Percentiles rank a stretch among this genome's conserved stretches.
Conservation (phyloP, 2,113 vertebrate species). For the Phalacrocorax aristotelis region DNA sequence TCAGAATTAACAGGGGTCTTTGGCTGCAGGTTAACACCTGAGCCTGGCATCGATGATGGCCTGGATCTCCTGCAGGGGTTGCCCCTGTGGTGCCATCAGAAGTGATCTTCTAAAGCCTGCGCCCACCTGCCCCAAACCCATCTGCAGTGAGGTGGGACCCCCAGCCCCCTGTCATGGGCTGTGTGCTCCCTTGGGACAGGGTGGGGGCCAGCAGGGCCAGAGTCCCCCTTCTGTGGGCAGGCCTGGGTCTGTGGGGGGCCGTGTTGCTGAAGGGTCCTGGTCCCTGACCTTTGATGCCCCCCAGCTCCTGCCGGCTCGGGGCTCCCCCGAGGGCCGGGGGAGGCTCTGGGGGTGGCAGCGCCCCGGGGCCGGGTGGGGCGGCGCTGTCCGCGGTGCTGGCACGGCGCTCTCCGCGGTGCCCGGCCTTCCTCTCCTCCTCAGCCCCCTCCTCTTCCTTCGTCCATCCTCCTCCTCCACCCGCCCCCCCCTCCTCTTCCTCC, state of each 20-base stretch:
- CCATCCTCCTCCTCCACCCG: no score
- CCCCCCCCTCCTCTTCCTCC: neutral
- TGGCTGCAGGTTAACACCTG: neutral
- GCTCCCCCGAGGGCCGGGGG: no score
- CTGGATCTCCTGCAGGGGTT: neutral
- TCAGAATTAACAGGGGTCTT: neutral
- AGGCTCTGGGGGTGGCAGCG: neutral
- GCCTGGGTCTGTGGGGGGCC: neutral
- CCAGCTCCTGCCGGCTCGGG: neutral
- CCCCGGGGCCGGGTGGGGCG: neutral
- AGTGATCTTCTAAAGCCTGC: neutral
- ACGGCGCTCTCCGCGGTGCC: constrained; percentile 29
- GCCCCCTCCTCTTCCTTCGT: neutral
- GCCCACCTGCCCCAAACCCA: neutral
- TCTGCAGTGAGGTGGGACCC: neutral
- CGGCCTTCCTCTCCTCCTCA: constrained; percentile 17
- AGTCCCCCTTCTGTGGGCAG: fast-evolving
- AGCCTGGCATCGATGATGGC: neutral
- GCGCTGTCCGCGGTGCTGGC: constrained; percentile 50
- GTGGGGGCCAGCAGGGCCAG: neutral
- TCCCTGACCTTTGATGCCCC: neutral
- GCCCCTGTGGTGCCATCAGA: neutral
- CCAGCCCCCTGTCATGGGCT: no score
- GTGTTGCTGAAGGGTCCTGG: neutral
- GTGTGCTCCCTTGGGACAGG: no score